Conservation (phyloP, 2,113 vertebrate genomes). For the Megaceryle maxima region DNA sequence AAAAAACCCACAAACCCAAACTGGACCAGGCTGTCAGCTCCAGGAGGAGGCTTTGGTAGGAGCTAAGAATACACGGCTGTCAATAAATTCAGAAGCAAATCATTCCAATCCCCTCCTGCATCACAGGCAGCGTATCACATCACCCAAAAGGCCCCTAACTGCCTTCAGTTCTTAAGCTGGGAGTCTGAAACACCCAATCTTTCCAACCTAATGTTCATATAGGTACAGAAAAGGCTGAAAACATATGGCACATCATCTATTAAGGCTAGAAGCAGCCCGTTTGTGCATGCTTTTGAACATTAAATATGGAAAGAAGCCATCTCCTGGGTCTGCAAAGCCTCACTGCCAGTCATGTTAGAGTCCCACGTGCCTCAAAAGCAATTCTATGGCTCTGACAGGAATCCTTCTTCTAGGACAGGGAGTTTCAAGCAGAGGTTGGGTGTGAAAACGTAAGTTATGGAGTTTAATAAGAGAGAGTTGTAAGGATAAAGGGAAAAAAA, state of each 20-base stretch:
- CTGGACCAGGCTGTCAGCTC: not conserved
- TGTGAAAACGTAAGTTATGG: not conserved
- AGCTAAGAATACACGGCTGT: not conserved
- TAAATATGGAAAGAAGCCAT: not conserved
- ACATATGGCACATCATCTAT: not conserved
- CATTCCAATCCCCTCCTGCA: not conserved
- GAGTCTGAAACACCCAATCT: not conserved
- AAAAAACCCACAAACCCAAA: not conserved
- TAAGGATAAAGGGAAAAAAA: not conserved
- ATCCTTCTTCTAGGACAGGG: not conserved
- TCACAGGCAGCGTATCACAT: not conserved
- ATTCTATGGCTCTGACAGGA: not conserved
- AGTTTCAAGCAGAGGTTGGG: not conserved
- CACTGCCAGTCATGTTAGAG: not conserved
- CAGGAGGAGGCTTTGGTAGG: not conserved
- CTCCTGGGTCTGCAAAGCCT: not conserved
- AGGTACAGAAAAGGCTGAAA: not conserved
- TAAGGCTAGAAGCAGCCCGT: not conserved
- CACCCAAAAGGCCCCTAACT: not conserved
- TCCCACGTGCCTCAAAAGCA: not conserved
- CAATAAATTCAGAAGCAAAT: not conserved
- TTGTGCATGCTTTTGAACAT: accelerated
- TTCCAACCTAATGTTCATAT: accelerated
- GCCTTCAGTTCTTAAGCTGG: not conserved
- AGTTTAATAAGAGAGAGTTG: not conserved